phyloP scores from a whole-genome alignment of 2,113 vertebrate genomes.

The Eulemur rufifrons region DNA sequence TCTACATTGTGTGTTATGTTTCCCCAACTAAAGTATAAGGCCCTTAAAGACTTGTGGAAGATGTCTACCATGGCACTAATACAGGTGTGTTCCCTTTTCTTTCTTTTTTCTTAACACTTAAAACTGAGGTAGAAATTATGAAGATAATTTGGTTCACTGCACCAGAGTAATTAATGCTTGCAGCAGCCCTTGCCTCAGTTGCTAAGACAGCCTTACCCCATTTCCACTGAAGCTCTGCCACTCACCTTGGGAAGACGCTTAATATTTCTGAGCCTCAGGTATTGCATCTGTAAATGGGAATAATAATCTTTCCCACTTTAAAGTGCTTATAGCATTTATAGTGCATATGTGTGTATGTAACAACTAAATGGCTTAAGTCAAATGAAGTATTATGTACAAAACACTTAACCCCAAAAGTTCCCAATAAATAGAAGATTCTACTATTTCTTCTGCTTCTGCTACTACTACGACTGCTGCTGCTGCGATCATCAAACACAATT shows the following conservation, averaged over 20 bases:
- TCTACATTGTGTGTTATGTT: not conserved
- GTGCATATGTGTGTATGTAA: not conserved
- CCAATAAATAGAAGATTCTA: not conserved
- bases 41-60: not conserved
- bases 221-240: not conserved
- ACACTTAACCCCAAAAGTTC: not conserved
- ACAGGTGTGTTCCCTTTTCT: not conserved
- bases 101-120: not conserved
- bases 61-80: not conserved
- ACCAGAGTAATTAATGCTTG: not conserved
- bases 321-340: not conserved
- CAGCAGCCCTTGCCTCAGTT: not conserved
- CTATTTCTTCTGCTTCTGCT: not conserved
- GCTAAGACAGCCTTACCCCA: not conserved
- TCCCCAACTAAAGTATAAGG: not conserved
- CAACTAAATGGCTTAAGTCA: not conserved
- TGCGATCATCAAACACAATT: not conserved
- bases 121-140: not conserved
- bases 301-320: not conserved
- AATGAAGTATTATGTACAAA: not conserved
- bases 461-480: too few relatives aligned
- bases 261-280: not conserved
- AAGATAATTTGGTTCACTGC: not conserved
- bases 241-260: not conserved
- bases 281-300: not conserved